Evolutionary conservation across 2,113 vertebrate species (phyloP), one percentile per base, ranked within the genome.

Genomic region (Heterochromis multidens): DNA sequence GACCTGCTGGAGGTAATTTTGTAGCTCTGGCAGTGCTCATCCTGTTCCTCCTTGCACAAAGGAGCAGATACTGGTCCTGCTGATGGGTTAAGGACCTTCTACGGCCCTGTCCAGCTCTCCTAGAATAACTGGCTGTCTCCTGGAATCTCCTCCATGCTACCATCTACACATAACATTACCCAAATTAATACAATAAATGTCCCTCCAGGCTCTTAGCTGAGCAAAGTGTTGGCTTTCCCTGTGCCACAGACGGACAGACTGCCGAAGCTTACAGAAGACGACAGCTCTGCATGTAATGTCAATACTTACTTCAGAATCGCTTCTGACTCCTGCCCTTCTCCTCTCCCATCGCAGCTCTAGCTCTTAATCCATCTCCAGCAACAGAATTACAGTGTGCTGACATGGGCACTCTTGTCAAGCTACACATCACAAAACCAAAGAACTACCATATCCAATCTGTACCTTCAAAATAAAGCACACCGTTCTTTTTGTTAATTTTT

Each of bases 231-330:
- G 40, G 40, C 2, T 67, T 4, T 46, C 67, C 19, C 43, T 29
- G 65, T 9, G 65, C 65, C 67, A 72, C 40, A 7, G 25, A 49
- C 77, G 67, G 82, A 88, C 77, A 79, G 84, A 70, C 87, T 84
- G 86, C 86, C 33, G 7, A 35, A 35, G 35, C 35, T 10, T 13
- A 67, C 35, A 35, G 12, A 6, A 10, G 13, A 49, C 8, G 67
- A 29, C 67, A 31, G 16, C 46, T 8, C 14, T 16, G 46, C 13
- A 16, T 3, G 4, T 5, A 49, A 16, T 49, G 46, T 23, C 7
- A 31, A 9, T 23, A 95, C 95, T 96, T 54, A 96, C 21, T 58
- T 70, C 5, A 81, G 9, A 40, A 43, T 29, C 59, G 3, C n/a
- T 29, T 17, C n/a, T 7, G 33, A 2, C 56, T 6, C 59, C 7